A percentile compares a stretch with the other conserved stretches of the same genome.
These are phyloP conservation scores for Aethes cnicana DNA, from an alignment of 2,888 invertebrate species.

Conservation along the genomic window DNA sequence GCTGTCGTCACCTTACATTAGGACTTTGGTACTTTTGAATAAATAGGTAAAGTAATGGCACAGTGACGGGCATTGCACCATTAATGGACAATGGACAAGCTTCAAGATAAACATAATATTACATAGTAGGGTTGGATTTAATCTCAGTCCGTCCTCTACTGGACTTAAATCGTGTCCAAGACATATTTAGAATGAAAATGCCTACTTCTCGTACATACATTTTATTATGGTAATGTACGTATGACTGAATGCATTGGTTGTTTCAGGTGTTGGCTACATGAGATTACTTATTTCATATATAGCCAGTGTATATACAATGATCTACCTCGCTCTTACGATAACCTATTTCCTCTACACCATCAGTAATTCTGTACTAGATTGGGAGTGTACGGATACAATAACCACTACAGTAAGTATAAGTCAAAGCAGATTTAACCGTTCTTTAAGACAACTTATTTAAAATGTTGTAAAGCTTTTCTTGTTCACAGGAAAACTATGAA, in stretches of 20 bases:
- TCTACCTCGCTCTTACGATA: conserved; percentile 80
- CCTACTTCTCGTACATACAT: not conserved
- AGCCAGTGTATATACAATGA: conserved; percentile 79
- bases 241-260: not conserved
- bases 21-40: too few relatives aligned
- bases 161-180: too few relatives aligned
- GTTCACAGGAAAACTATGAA: conserved; percentile 4
- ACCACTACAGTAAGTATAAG: conserved; percentile 6
- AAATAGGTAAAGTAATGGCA: too few relatives aligned
- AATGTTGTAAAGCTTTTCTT: not conserved
- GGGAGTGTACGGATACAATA: conserved; percentile 61
- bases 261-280: conserved; percentile 83
- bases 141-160: too few relatives aligned
- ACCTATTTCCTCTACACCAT: conserved; percentile 82
- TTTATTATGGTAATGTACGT: not conserved
- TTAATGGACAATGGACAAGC: too few relatives aligned
- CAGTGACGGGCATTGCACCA: too few relatives aligned
- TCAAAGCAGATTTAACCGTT: not conserved
- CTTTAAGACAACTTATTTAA: not conserved
- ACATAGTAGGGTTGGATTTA: too few relatives aligned
- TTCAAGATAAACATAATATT: too few relatives aligned
- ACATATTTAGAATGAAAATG: too few relatives aligned
- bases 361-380: conserved; percentile 79
- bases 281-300: conserved; percentile 81
- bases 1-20: too few relatives aligned